phyloP scores from a whole-genome alignment of 2,797 vertebrate genomes.

The Aphelocoma californica region DNA sequence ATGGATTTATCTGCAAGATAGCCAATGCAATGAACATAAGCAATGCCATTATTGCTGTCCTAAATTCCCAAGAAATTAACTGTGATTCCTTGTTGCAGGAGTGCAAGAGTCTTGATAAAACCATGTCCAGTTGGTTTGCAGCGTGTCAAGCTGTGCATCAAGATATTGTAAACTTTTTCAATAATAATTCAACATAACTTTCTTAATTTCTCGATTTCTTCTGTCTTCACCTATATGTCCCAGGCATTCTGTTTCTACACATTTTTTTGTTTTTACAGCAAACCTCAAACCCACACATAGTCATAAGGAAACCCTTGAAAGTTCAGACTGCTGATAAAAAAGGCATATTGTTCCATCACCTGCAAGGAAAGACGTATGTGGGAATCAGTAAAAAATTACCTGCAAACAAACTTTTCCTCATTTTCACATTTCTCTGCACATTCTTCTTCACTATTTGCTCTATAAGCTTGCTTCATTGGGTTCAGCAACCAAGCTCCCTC shows the following conservation, averaged over 20 bases:
- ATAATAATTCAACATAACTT: not conserved
- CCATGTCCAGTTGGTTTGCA: not conserved
- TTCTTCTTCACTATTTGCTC: conserved; percentile 7
- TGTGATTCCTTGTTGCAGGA: not conserved
- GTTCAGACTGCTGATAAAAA: not conserved
- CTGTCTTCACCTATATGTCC: not conserved
- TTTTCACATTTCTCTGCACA: conserved; percentile 71
- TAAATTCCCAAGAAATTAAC: not conserved
- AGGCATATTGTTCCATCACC: not conserved
- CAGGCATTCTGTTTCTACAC: not conserved
- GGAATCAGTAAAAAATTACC: conserved; percentile 38
- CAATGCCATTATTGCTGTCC: not conserved
- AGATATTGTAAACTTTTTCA: not conserved
- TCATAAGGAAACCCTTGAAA: not conserved
- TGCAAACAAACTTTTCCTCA: conserved; percentile 75
- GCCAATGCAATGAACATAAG: not conserved
- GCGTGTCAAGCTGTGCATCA: not conserved
- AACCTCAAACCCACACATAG: not conserved
- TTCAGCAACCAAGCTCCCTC: conserved; percentile 75
- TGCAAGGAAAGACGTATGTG: not conserved
- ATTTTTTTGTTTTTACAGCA: not conserved
- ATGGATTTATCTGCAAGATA: not conserved
- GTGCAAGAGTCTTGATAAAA: not conserved
- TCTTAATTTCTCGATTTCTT: not conserved
- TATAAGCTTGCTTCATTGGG: conserved; percentile 14